Percentiles rank a stretch among this genome's conserved stretches.
Evolutionary conservation across 92 coral and sea anemone genomes (phyloP).

Genomic region (Bergia puertoricense): DNA sequence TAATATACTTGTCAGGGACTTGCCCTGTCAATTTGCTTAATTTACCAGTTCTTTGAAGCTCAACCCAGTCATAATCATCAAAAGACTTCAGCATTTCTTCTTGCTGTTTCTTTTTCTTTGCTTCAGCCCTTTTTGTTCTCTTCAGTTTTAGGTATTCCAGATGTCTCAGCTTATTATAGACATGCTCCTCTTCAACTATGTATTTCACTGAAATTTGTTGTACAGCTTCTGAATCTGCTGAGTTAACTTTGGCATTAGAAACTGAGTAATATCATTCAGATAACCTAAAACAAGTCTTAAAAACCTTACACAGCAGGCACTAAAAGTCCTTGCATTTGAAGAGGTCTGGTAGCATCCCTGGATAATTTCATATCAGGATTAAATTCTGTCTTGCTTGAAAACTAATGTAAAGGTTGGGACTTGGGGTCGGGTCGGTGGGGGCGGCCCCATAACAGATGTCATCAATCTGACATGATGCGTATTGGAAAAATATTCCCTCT

Average conservation of each 20-base stretch:
- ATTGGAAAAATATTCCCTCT: background rate
- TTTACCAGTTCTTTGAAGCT: slow-evolving; percentile 1
- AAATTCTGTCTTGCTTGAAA: background rate
- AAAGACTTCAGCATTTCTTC: background rate
- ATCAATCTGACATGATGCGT: slow-evolving; percentile 16
- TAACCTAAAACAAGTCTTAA: slow-evolving; percentile 3
- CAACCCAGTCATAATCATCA: slow-evolving; percentile 9
- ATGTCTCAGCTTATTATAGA: slow-evolving; percentile 7
- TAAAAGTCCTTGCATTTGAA: background rate
- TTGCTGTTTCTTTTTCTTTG: background rate
- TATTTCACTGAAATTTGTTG: background rate
- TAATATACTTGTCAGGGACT: slow-evolving; percentile 22
- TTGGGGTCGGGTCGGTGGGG: slow-evolving; percentile 7
- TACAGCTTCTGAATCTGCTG: slow-evolving; percentile 15
- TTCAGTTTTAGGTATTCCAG: background rate
- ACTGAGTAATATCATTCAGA: no score
- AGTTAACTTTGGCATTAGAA: no score
- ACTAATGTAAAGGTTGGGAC: slow-evolving; percentile 17
- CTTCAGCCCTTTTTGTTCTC: slow-evolving; percentile 2
- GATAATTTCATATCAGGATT: slow-evolving; percentile 6
- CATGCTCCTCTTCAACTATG: slow-evolving; percentile 22
- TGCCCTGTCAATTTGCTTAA: slow-evolving; percentile 15
- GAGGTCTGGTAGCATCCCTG: slow-evolving; percentile 15
- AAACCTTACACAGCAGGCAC: background rate
- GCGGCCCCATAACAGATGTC: slow-evolving; percentile 6